phyloP scores from a whole-genome alignment of 2,888 invertebrate genomes.

The Pristionchus mayeri region DNA sequence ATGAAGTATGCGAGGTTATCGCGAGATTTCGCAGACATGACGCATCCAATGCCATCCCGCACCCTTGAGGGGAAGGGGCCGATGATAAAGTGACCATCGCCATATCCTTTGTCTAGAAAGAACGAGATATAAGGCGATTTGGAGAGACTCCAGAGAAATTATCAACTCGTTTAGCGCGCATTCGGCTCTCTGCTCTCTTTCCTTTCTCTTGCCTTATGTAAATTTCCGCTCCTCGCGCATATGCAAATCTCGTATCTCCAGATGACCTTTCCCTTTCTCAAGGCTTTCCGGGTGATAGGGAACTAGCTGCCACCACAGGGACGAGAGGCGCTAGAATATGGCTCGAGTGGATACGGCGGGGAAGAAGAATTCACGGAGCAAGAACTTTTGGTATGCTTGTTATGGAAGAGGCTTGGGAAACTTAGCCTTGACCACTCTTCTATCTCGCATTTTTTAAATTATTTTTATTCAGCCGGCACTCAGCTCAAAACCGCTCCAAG shows the following conservation, averaged over 20 bases:
- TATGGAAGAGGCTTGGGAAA: too few species aligned
- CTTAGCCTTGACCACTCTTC: too few species aligned
- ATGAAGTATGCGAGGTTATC: too few species aligned
- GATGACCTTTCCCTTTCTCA: slow-evolving; percentile 30
- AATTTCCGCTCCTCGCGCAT: too few species aligned
- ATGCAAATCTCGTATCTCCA: slow-evolving; percentile 35
- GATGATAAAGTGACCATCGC: not conserved
- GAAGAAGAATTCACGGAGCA: not conserved
- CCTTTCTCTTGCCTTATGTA: too few species aligned
- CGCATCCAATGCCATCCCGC: not conserved
- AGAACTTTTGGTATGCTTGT: too few species aligned
- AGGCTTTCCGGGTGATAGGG: not conserved
- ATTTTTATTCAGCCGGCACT: too few species aligned
- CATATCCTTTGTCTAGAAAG: slow-evolving; percentile 30
- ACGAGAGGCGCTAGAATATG: not conserved
- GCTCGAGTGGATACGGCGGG: not conserved
- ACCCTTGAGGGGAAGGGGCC: not conserved
- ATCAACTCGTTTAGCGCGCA: slow-evolving; percentile 36
- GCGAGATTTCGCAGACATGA: slow-evolving; percentile 1
- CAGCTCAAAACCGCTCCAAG: too few species aligned
- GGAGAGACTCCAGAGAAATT: not conserved
- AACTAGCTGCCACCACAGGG: not conserved
- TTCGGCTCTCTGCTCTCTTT: not conserved
- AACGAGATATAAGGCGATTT: not conserved
- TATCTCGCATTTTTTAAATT: too few species aligned